Base-by-base conservation (phyloP, 2,888 invertebrate genomes). In the Drosophila parthenogenetica region DNA sequence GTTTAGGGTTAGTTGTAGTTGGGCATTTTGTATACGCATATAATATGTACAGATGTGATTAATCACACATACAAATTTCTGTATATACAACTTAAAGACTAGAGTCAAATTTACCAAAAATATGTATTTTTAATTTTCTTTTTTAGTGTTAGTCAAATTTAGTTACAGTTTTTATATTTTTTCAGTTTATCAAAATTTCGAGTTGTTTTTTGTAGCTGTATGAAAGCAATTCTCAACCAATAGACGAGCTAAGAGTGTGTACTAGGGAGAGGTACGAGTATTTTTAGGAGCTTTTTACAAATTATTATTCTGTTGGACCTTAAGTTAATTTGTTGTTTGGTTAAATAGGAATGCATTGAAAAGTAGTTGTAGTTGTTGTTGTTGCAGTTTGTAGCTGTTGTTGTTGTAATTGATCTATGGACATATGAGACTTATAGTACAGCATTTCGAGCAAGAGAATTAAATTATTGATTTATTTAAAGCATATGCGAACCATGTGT, bases 401-500 rank as follows among this genome's bases (percentile, higher is more conserved):
- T 58, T 62, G 63, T 78, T 67, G 62, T 73, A 68, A 66, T 77
- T 77, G 59, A 71, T 82, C 76, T 87, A 78, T 77, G 85, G 67
- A 87, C 69, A 82, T 64, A 75, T 75, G 77, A 74, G 67, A 74
- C 79, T 78, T 75, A 80, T 67, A 61, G 62, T 66, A 65, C 29
- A 75, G 75, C 72, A 76, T 64, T 69, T 74, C 29, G n/a, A 43
- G 54, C 40, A 51, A 59, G 51, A 59, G 63, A 63, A 57, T 49
- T 63, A 40, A 40, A 40, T 25, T 13, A 54, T 42, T 42, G 32
- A 58, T 64, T 51, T 51, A 49, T 54, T 79, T 80, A 73, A 88
- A 86, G 91, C 92, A 92, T 91, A 91, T 92, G 90, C 91, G 91
- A 92, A 92, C 91, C 89, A 94, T 94, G 95, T 94, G 94, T 94